These are phyloP conservation scores for Folsomia candida DNA, from an alignment of 2,888 invertebrate species.

Conservation along the genomic window DNA sequence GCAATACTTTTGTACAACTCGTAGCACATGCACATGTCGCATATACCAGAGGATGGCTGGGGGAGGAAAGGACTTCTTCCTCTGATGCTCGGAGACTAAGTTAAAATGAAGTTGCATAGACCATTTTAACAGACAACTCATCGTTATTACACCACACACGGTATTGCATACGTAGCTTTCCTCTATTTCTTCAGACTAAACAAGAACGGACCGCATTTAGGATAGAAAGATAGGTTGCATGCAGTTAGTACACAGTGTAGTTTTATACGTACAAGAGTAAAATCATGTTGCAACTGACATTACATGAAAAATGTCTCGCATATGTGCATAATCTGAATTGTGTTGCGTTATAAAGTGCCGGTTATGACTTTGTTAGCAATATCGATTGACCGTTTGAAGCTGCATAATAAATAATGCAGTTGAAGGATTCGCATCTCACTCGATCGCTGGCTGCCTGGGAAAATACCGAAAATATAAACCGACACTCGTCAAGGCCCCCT, in stretches of 20 bases:
- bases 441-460: not conserved
- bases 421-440: too few relatives aligned
- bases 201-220: too few relatives aligned
- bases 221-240: not conserved
- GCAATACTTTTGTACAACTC: too few relatives aligned
- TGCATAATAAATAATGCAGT: too few relatives aligned
- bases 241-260: not conserved
- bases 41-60: not conserved
- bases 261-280: not conserved
- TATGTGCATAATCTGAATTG: too few relatives aligned
- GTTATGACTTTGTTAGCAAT: not conserved
- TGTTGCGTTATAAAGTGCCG: too few relatives aligned
- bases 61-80: not conserved
- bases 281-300: not conserved
- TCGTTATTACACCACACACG: too few relatives aligned
- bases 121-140: too few relatives aligned
- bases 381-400: not conserved
- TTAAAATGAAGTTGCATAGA: too few relatives aligned
- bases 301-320: not conserved
- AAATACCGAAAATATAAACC: constrained; percentile 4
- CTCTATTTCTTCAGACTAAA: too few relatives aligned
- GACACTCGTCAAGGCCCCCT: not conserved
- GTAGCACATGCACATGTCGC: not conserved
- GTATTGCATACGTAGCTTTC: too few relatives aligned
- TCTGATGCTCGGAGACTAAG: too few relatives aligned